phyloP scores from a whole-genome alignment of 92 coral and sea anemone species.

The Porites cylindrica region DNA sequence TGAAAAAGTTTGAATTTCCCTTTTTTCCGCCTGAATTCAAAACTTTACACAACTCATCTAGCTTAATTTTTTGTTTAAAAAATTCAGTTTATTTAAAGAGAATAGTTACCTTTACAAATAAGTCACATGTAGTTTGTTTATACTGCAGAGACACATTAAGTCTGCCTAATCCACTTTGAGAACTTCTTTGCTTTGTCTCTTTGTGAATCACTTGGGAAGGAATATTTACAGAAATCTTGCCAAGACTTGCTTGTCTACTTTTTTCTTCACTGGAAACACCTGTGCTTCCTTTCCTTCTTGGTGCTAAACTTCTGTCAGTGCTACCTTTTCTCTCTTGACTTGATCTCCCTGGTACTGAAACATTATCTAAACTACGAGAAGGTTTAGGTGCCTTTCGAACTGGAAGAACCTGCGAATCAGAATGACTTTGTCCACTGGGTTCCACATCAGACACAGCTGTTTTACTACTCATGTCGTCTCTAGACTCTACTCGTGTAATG shows the following conservation, averaged over 20 bases:
- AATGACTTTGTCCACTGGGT: conserved; percentile 76
- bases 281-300: conserved; percentile 67
- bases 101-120: conserved; percentile 87
- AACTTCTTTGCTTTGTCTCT: conserved; percentile 68
- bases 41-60: no score
- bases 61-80: no score
- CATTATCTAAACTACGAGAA: conserved; percentile 79
- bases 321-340: conserved; percentile 73
- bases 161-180: conserved; percentile 73
- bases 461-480: conserved; percentile 82
- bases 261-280: conserved; percentile 56
- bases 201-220: conserved; percentile 91
- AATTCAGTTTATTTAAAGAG: not conserved
- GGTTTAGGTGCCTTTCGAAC: conserved; percentile 58
- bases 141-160: conserved; percentile 88
- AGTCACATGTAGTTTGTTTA: conserved; percentile 94
- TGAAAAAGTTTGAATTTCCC: no score
- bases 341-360: conserved; percentile 58
- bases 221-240: conserved; percentile 91
- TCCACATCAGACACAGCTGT: conserved; percentile 65
- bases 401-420: conserved; percentile 85
- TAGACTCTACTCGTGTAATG: conserved; percentile 90
- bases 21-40: no score
- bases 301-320: conserved; percentile 61
- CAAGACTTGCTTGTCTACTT: conserved; percentile 45